Percentiles rank a stretch among this genome's conserved stretches.
Evolutionary conservation across 53 echinoderm and acorn worm genomes (phyloP).

Genomic region (Patiria pectinifera): DNA sequence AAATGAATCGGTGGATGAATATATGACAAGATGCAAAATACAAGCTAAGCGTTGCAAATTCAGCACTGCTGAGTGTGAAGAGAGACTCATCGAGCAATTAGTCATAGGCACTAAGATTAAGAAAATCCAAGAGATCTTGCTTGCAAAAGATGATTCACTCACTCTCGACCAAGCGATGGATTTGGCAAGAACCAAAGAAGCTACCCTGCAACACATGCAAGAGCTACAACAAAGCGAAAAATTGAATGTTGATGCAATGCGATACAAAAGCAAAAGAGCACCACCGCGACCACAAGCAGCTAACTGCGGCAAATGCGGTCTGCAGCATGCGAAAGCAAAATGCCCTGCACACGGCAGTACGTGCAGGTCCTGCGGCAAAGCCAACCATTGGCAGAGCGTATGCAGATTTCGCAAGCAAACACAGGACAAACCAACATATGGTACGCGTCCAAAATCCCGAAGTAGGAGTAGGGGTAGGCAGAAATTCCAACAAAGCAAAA

Average conservation of each 20-base stretch:
- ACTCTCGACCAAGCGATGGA: conserved; percentile 62
- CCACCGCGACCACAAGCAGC: not conserved
- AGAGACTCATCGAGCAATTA: conserved; percentile 66
- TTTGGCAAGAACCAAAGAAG: conserved; percentile 66
- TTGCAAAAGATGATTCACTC: conserved; percentile 64
- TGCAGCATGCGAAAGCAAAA: conserved; percentile 21
- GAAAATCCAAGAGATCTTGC: conserved; percentile 65
- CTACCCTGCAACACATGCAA: conserved; percentile 41
- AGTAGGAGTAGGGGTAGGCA: conserved; percentile 36
- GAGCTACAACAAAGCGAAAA: conserved; percentile 10
- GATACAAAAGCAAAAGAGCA: conserved; percentile 1
- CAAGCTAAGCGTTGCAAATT: conserved; percentile 69
- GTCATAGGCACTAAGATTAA: conserved; percentile 65
- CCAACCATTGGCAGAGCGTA: conserved; percentile 35
- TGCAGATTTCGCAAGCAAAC: conserved; percentile 45
- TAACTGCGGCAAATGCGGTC: conserved; percentile 50
- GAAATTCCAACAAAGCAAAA: not conserved
- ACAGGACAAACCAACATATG: not conserved
- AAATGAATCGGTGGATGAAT: conserved; percentile 68
- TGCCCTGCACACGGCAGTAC: conserved; percentile 66
- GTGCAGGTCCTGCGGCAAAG: conserved; percentile 68
- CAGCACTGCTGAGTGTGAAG: conserved; percentile 32
- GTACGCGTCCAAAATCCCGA: not conserved
- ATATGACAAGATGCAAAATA: conserved; percentile 42
- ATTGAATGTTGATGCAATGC: conserved; percentile 51